Evolutionary conservation across 2,888 invertebrate genomes (phyloP).

Genomic region (Oscheius sp.): DNA sequence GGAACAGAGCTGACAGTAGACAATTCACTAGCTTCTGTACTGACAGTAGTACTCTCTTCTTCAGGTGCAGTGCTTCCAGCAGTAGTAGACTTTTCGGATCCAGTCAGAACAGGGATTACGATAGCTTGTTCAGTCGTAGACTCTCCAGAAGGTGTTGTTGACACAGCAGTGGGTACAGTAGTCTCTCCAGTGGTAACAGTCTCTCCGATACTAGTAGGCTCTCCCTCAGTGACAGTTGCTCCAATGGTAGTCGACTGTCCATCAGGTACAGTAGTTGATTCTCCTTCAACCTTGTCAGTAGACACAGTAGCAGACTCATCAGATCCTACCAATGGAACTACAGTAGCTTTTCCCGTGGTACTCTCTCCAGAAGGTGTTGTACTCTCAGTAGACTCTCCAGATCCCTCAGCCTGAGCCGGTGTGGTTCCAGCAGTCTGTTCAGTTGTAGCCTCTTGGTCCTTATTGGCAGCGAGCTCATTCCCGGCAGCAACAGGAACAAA

Average conservation of each 20-base stretch:
- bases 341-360: neutral
- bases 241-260: no score
- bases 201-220: neutral
- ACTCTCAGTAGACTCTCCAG: neutral
- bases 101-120: neutral
- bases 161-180: neutral
- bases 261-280: no score
- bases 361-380: neutral
- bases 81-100: no score
- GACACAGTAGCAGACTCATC: neutral
- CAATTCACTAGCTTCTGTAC: no score
- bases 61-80: no score
- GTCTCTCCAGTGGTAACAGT: neutral
- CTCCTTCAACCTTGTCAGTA: no score
- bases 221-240: neutral
- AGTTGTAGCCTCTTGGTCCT: neutral
- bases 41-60: no score
- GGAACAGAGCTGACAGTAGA: no score
- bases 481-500: neutral
- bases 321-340: neutral
- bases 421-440: no score
- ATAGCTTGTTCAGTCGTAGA: neutral
- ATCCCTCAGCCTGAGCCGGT: neutral
- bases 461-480: neutral
- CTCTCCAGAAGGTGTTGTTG: slow-evolving; percentile 29